Conservation (phyloP, 2,113 vertebrate species). For the Ammodytes dubius region DNA sequence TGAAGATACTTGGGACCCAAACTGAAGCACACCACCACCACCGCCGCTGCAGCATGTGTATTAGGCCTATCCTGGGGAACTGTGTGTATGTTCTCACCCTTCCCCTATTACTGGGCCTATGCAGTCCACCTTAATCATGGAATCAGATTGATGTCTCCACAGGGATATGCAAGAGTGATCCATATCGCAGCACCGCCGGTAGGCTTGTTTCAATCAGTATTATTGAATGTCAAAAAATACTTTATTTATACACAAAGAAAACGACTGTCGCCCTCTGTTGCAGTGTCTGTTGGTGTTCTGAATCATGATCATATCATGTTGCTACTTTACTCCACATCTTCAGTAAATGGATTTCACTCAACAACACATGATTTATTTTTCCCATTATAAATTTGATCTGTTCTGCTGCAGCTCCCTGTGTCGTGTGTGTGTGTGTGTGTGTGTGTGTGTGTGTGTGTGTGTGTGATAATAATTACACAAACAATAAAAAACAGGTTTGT, state of each 20-base stretch:
- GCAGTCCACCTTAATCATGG: neutral
- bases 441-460: too few species aligned
- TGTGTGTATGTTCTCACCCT: conserved; percentile 5
- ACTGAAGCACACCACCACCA: neutral
- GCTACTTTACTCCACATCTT: neutral
- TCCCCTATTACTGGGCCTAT: conserved; percentile 13
- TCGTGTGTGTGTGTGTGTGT: too few species aligned
- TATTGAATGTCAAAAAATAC: neutral
- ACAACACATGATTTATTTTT: conserved; percentile 1
- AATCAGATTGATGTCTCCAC: neutral
- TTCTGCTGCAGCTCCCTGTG: conserved; percentile 1
- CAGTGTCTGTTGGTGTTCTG: neutral
- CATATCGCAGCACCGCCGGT: conserved; percentile 48
- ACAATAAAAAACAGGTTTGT: neutral
- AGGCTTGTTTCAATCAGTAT: conserved; percentile 33
- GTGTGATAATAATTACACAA: conserved; percentile 4
- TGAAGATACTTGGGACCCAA: neutral
- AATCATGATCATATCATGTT: neutral
- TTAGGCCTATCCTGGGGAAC: neutral
- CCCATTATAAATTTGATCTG: neutral
- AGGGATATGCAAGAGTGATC: conserved; percentile 29
- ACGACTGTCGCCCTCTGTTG: neutral
- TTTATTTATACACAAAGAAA: neutral
- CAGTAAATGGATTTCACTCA: neutral
- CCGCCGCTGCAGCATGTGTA: neutral